These are phyloP conservation scores for Sphaerophoria taeniata DNA, from an alignment of 2,888 invertebrate species.

Conservation along the genomic window DNA sequence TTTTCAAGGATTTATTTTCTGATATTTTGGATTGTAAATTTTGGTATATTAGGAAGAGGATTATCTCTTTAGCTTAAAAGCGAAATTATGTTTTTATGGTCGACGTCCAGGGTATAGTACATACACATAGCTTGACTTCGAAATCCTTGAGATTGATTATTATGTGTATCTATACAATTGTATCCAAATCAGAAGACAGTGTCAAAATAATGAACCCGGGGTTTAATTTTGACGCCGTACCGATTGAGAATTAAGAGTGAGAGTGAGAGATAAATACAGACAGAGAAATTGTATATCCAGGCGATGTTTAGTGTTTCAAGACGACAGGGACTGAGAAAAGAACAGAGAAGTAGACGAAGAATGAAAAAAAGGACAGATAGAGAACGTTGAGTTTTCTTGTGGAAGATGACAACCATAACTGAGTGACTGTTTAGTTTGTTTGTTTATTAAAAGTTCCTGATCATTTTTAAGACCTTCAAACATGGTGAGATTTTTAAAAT, in stretches of 20 bases:
- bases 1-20: constrained; percentile 25
- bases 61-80: constrained; percentile 51
- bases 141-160: constrained; percentile 49
- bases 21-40: constrained; percentile 6
- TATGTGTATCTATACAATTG: constrained; percentile 73
- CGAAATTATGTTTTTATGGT: constrained; percentile 49
- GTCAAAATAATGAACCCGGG: constrained; percentile 83
- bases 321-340: background rate
- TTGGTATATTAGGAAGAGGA: background rate
- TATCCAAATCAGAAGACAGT: constrained; percentile 83
- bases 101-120: constrained; percentile 70
- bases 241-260: constrained; percentile 3
- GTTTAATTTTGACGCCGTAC: constrained; percentile 75
- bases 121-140: constrained; percentile 52
- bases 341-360: constrained; percentile 10
- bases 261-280: background rate
- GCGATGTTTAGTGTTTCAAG: constrained; percentile 37
- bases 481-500: constrained; percentile 61
- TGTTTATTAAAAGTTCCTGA: constrained; percentile 5
- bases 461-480: constrained; percentile 42
- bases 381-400: constrained; percentile 48
- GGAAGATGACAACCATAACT: constrained; percentile 66
- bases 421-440: constrained; percentile 31
- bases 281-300: constrained; percentile 9
- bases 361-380: constrained; percentile 47